Percentiles rank a stretch among this genome's conserved stretches.
These are phyloP conservation scores for Spheniscus mendiculus DNA, from an alignment of 2,113 vertebrate species.

Conservation along the genomic window DNA sequence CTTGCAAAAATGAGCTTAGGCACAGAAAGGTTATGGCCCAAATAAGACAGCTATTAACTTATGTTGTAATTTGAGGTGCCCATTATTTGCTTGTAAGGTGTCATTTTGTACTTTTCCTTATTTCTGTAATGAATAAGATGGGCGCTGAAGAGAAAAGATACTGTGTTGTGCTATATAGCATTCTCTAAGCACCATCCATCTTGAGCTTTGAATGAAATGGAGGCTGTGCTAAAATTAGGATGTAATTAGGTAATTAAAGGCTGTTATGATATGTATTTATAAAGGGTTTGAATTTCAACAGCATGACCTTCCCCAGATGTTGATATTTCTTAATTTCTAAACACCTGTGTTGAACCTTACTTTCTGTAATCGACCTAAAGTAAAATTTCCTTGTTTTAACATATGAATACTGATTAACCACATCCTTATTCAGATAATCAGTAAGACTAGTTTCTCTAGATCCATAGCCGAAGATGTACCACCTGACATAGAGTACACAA, in stretches of 20 bases:
- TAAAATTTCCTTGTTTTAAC: neutral
- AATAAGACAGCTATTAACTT: neutral
- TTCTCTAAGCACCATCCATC: neutral
- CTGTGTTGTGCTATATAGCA: rapidly evolving
- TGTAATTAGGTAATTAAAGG: neutral
- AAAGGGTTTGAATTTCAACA: neutral
- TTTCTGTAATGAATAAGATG: neutral
- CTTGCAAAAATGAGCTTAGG: neutral
- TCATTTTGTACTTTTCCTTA: neutral
- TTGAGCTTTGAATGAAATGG: neutral
- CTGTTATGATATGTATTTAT: neutral
- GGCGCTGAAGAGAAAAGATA: neutral
- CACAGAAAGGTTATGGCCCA: neutral
- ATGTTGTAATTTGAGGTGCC: neutral
- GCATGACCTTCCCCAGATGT: neutral
- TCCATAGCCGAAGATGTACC: too few relatives aligned
- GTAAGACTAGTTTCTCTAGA: neutral
- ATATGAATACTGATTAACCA: neutral
- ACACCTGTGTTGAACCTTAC: neutral
- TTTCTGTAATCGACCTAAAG: neutral
- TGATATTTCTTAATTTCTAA: neutral
- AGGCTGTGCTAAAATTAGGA: neutral
- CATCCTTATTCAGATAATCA: neutral
- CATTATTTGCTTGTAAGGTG: neutral
- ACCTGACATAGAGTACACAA: neutral